phyloP scores from a whole-genome alignment of 2,113 vertebrate genomes.

The Lathamus discolor region DNA sequence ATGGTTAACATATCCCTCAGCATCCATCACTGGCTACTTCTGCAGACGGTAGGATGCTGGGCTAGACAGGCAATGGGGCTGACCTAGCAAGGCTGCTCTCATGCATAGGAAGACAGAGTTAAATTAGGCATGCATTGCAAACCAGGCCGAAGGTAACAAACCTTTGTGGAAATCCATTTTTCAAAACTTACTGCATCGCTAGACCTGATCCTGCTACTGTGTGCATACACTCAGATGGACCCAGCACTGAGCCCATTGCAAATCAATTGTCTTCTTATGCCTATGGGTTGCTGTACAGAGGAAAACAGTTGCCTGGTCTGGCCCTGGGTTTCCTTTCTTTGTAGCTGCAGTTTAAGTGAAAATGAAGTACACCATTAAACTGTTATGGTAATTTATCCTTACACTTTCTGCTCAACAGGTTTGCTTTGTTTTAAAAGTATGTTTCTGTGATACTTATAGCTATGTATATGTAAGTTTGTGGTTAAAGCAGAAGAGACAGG shows the following conservation, averaged over 20 bases:
- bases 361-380: constrained; percentile 11
- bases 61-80: neutral
- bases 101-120: neutral
- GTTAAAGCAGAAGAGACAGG: constrained; percentile 29
- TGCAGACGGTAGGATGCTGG: neutral
- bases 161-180: neutral
- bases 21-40: neutral
- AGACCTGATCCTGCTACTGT: neutral
- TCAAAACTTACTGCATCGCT: neutral
- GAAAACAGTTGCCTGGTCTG: neutral
- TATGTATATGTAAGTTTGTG: constrained; percentile 59
- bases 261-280: neutral
- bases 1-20: neutral
- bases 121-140: neutral
- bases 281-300: neutral
- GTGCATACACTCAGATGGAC: neutral
- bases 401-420: constrained; percentile 59
- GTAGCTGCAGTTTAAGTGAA: neutral
- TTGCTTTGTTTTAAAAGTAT: constrained; percentile 37
- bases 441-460: constrained; percentile 53
- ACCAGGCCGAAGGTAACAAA: neutral
- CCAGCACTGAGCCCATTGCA: accelerated
- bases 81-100: neutral
- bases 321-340: neutral
- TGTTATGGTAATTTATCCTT: constrained; percentile 25